These are phyloP conservation scores for Mustela nigripes DNA, from an alignment of 2,113 vertebrate species.

Conservation along the genomic window DNA sequence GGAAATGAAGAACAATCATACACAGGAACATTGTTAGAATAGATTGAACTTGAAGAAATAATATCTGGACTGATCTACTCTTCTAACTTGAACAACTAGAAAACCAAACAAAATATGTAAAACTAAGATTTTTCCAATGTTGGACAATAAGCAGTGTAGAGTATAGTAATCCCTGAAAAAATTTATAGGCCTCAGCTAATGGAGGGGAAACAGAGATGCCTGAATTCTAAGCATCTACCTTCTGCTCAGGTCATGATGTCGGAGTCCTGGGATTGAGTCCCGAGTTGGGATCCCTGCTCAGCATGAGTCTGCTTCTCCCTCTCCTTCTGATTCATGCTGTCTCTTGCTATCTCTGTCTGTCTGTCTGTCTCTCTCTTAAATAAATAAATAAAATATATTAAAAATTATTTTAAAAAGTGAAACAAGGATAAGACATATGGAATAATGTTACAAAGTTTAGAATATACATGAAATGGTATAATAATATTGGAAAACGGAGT, in stretches of 20 bases:
- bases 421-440: not conserved
- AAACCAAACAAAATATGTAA: not conserved
- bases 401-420: not conserved
- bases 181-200: not conserved
- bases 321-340: not conserved
- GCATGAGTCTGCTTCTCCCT: not conserved
- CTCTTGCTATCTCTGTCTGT: not conserved
- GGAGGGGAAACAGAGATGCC: not conserved
- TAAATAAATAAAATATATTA: no score
- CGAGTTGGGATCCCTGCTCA: no score
- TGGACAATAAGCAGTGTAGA: not conserved
- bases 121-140: not conserved
- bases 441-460: not conserved
- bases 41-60: not conserved
- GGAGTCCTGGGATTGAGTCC: no score
- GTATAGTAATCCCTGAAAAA: not conserved
- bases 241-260: not conserved
- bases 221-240: not conserved
- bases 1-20: not conserved
- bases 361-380: not conserved
- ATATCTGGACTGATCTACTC: not conserved
- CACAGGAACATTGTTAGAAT: not conserved
- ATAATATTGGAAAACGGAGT: not conserved
- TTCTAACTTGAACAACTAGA: not conserved
- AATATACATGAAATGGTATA: not conserved